Conservation (phyloP, 2,113 vertebrate genomes). For the Desmodus rotundus region DNA sequence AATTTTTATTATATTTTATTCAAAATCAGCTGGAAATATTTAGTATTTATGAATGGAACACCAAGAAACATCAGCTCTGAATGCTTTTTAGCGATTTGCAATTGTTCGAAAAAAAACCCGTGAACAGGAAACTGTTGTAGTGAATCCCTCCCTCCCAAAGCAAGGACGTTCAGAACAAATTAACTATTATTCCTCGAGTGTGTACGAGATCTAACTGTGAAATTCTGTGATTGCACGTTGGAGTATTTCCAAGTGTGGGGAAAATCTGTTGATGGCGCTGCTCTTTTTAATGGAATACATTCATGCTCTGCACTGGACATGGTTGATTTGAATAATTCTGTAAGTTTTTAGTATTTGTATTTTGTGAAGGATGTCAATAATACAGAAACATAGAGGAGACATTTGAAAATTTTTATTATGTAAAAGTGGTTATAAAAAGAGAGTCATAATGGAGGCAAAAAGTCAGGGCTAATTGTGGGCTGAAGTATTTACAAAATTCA, state of each 20-base stretch:
- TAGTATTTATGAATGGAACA: constrained; percentile 6
- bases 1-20: not conserved
- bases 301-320: not conserved
- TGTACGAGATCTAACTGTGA: not conserved
- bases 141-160: not conserved
- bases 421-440: not conserved
- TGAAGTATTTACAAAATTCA: not conserved
- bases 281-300: not conserved
- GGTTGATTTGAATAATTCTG: not conserved
- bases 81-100: not conserved
- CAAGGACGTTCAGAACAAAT: not conserved
- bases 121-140: not conserved
- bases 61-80: not conserved
- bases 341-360: not conserved
- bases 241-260: not conserved
- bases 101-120: not conserved
- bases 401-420: not conserved
- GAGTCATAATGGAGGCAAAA: not conserved
- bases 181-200: not conserved
- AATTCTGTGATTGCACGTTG: not conserved
- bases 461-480: not conserved
- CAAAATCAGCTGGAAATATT: not conserved
- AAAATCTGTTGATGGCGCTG: not conserved
- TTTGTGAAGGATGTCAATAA: not conserved
- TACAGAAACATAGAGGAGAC: not conserved